Base-by-base conservation (phyloP, 2,888 invertebrate species). In the Chironomus riparius region DNA sequence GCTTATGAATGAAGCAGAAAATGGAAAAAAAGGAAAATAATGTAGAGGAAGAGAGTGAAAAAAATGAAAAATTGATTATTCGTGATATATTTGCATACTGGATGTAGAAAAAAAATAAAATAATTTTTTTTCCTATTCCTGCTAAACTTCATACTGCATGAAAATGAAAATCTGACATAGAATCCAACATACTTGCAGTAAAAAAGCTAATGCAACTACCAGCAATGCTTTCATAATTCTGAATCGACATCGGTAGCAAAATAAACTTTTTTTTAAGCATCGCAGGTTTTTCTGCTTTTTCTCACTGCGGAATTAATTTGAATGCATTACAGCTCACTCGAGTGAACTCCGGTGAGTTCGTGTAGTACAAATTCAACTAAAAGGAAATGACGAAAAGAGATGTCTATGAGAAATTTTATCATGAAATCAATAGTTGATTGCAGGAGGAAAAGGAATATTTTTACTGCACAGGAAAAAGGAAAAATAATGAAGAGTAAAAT, bases 31-130 rank as follows among this genome's bases (percentile, higher is more conserved):
- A 38, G 38, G 38, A 38, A 38, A 38, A 38, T 7, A 38, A 38
- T 38, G 38, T 38, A 38, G 10, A 38, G 10, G 15, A 15, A 7
- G 7, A 56, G 15, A 15, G 18, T 15, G 15, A 18, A 22, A 65
- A 65, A 21, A 65, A 65, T 65, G 65, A 65, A 65, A 65, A 65
- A 65, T 65, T 65, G 65, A 65, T 65, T 65, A 65, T 65, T 65
- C 65, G 65, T 65, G 65, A 65, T 65, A 65, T 65, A 65, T 65
- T 65, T 65, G 65, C 65, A 65, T 65, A 65, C 15, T 56, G 6
- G 56, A 24, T 65, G 65, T 62, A 21, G 65, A 21, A 24, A 65
- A 21, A 65, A 22, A 38, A 38, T 38, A 38, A 38, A 38, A 38
- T 38, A 38, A 4, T 38, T 38, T 38, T 38, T 38, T 38, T 10